phyloP scores from a whole-genome alignment of 2,113 vertebrate species.

The Upupa epops region DNA sequence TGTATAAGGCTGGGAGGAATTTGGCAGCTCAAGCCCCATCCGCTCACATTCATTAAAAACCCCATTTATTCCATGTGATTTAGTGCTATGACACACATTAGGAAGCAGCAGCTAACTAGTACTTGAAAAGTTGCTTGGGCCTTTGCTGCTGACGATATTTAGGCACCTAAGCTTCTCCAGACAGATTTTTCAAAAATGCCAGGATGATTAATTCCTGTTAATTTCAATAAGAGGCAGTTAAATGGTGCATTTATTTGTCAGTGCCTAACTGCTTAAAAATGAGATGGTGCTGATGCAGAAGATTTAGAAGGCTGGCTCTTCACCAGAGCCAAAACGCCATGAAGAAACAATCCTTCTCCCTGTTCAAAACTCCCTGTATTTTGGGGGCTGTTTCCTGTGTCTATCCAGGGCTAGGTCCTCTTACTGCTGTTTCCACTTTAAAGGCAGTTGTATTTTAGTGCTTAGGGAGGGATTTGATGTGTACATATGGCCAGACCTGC shows the following conservation, averaged over 20 bases:
- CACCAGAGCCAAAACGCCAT: constrained; percentile 21
- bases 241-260: constrained; percentile 63
- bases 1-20: neutral
- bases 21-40: constrained; percentile 32
- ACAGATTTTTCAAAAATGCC: constrained; percentile 55
- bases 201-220: constrained; percentile 61
- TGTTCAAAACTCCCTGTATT: neutral
- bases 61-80: constrained; percentile 43
- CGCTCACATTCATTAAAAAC: constrained; percentile 34
- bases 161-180: constrained; percentile 39
- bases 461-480: neutral
- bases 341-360: neutral
- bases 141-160: constrained; percentile 50
- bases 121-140: constrained; percentile 59
- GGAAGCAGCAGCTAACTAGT: constrained; percentile 36
- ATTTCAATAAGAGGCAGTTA: constrained; percentile 63
- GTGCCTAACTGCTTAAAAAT: constrained; percentile 58
- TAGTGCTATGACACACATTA: constrained; percentile 43
- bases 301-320: constrained; percentile 45
- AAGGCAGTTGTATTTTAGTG: neutral
- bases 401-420: neutral
- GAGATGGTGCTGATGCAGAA: constrained; percentile 1
- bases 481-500: neutral
- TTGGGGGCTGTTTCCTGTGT: neutral
- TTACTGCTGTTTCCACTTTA: neutral